A percentile compares a stretch with the other conserved stretches of the same genome.
phyloP scores from a whole-genome alignment of 2,797 vertebrate species.

The Sebastes reedi region DNA sequence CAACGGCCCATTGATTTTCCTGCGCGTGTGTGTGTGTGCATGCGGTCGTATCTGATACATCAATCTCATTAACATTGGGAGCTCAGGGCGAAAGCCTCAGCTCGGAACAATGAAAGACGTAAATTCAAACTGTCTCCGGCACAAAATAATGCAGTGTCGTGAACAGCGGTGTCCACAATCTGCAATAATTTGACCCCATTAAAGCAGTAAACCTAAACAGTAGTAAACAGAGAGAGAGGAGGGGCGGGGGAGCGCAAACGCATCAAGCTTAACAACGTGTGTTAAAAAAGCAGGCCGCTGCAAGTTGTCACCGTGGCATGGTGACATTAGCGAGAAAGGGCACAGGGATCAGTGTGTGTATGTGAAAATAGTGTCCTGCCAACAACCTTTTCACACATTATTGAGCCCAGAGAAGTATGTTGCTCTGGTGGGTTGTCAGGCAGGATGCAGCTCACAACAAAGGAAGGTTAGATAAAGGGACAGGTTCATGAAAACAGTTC shows the following conservation, averaged over 20 bases:
- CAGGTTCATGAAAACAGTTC: background rate
- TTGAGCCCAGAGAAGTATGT: slow-evolving; percentile 16
- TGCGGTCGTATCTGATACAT: slow-evolving; percentile 51
- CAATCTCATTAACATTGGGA: slow-evolving; percentile 61
- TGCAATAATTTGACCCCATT: slow-evolving; percentile 43
- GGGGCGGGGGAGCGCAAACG: background rate
- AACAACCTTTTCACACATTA: slow-evolving; percentile 48
- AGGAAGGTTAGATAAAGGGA: slow-evolving; percentile 20
- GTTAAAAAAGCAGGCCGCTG: background rate
- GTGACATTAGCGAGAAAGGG: slow-evolving; percentile 39
- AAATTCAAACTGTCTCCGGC: slow-evolving; percentile 49
- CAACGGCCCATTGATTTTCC: slow-evolving; percentile 70
- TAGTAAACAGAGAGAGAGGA: slow-evolving; percentile 25
- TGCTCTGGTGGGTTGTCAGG: slow-evolving; percentile 36
- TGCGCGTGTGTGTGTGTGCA: slow-evolving; percentile 13
- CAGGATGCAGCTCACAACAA: slow-evolving; percentile 25
- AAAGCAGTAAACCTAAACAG: slow-evolving; percentile 45
- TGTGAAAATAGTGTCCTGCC: slow-evolving; percentile 42
- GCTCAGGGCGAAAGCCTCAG: slow-evolving; percentile 25
- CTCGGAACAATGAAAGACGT: slow-evolving; percentile 54
- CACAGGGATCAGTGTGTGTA: slow-evolving; percentile 8
- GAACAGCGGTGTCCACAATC: slow-evolving; percentile 12
- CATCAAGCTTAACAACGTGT: background rate
- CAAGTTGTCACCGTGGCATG: slow-evolving; percentile 6
- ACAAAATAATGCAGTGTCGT: slow-evolving; percentile 30